Percentiles rank a stretch among this genome's conserved stretches.
phyloP scores from a whole-genome alignment of 92 coral and sea anemone species.

The Muricea muricata region DNA sequence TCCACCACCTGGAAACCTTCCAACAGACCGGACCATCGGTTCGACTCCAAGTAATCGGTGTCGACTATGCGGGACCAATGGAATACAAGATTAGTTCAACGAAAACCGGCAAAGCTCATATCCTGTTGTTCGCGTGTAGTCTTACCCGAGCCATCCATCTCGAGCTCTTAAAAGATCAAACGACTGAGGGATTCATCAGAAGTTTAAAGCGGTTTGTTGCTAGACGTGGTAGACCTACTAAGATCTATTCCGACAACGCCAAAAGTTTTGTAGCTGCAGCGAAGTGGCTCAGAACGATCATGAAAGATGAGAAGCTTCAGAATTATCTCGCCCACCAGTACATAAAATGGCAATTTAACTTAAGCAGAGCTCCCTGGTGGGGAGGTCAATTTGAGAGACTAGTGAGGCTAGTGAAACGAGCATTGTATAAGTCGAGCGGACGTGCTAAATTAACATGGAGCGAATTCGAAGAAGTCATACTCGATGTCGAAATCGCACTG shows the following conservation, averaged over 20 bases:
- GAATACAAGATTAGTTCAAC: not conserved
- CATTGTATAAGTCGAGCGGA: not conserved
- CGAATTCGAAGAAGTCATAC: not conserved
- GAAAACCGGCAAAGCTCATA: conserved; percentile 38
- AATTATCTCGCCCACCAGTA: not conserved
- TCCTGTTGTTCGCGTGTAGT: conserved; percentile 54
- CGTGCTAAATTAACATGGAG: not conserved
- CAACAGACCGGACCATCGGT: conserved; percentile 1
- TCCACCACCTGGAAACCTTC: conserved; percentile 18
- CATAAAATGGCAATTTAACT: not conserved
- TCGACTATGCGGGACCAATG: conserved; percentile 25
- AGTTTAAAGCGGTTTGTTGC: conserved; percentile 60
- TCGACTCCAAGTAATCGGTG: not conserved
- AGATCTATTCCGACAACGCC: conserved; percentile 64
- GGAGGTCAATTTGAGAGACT: not conserved
- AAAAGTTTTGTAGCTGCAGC: conserved; percentile 51
- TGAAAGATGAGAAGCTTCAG: conserved; percentile 42
- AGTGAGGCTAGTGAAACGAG: not conserved
- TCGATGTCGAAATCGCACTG: not conserved
- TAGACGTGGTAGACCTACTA: conserved; percentile 55
- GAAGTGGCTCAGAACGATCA: conserved; percentile 54
- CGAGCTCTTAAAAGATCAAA: conserved; percentile 52
- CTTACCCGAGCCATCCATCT: conserved; percentile 47
- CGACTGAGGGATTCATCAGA: conserved; percentile 55
- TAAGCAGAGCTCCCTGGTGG: not conserved